Base-by-base conservation (phyloP, 2,888 invertebrate species). In the Macropis europaea region DNA sequence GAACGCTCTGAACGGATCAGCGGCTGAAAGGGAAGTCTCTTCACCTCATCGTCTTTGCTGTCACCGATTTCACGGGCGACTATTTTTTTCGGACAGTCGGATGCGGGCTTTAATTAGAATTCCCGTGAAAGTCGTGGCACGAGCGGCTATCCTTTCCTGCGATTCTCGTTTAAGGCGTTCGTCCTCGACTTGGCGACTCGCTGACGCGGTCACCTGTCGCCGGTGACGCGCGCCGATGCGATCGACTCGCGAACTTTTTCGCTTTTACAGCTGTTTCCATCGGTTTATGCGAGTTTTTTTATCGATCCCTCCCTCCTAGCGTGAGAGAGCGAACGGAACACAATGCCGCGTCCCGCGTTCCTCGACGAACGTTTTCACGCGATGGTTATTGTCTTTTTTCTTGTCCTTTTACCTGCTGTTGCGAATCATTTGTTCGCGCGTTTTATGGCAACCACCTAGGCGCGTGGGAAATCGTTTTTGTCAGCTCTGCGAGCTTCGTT, bases 161-260 rank as follows among this genome's bases (percentile, higher is more conserved):
- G 62, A 36, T 62, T 64, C 64, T 69, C 69, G 64, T 71, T 71
- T 71, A 60, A 59, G 72, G 45, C 60, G 59, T 38, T 52, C 53
- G 63, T 73, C 70, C 64, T 73, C 68, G 63, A 64, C 48, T 54
- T 72, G 74, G 77, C 71, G 73, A 61, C 57, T 67, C 62, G 26
- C 71, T 79, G 74, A 71, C 69, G 78, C 73, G 76, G 69, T 70
- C 62, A 68, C 69, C 64, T 61, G 79, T 76, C 76, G 67, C 63
- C 63, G 54, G 40, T 45, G 73, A 69, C 73, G 72, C 56, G 69
- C 68, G 57, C 42, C 63, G 42, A 47, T 53, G 63, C 43, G 47
- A 56, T 32, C 28, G 50, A 36, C 47, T 56, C 56, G 62, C 74
- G 68, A 59, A 68, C 40, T 45, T 42, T 50, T 62, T 48, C 53